Conservation (phyloP, 2,888 invertebrate genomes). For the Noctua janthe region DNA sequence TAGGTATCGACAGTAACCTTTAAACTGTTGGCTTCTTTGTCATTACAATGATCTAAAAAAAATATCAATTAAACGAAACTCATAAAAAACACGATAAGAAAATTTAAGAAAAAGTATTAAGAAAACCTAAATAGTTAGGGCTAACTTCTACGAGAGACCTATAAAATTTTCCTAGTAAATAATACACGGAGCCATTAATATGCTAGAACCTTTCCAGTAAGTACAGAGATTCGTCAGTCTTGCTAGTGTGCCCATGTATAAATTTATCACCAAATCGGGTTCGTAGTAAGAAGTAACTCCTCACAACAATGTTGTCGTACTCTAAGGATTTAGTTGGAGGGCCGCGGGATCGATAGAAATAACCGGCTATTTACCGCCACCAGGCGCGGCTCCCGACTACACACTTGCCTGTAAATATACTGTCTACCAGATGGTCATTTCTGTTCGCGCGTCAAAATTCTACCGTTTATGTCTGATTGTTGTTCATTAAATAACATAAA, state of each 20-base stretch:
- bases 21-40: background rate
- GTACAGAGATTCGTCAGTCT: conserved; percentile 30
- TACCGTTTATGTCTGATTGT: background rate
- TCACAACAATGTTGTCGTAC: conserved; percentile 80
- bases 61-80: background rate
- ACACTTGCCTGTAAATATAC: conserved; percentile 44
- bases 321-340: conserved; percentile 80
- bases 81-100: background rate
- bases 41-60: background rate
- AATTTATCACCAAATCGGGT: conserved; percentile 54
- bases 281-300: conserved; percentile 58
- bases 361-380: conserved; percentile 81
- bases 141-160: background rate
- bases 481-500: background rate
- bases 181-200: conserved; percentile 4
- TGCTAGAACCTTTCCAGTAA: background rate
- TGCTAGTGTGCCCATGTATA: conserved; percentile 30
- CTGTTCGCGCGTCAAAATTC: conserved; percentile 9
- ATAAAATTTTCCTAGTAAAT: background rate
- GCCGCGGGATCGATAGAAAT: conserved; percentile 83
- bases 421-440: conserved; percentile 55
- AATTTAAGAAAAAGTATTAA: background rate
- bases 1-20: background rate
- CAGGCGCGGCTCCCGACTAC: conserved; percentile 66
- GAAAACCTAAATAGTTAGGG: background rate